Base-by-base conservation (phyloP, 2,797 vertebrate genomes). In the Pseudochromis fuscus region DNA sequence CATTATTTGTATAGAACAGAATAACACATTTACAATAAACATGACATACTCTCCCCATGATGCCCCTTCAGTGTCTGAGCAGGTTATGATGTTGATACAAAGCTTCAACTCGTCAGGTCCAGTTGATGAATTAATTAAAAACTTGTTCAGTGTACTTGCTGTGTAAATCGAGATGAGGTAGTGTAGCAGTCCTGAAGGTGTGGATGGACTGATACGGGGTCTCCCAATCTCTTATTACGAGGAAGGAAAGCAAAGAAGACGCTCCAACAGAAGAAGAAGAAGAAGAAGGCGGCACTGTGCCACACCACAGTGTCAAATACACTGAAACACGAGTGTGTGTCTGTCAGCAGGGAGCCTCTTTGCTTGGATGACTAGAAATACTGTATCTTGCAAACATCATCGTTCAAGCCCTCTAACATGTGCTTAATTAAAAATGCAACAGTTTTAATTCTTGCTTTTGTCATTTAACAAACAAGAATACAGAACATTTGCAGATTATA, bases 221-320 rank as follows among this genome's bases (percentile, higher is more conserved):
- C 66, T 46, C 45, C 49, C 4, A 53, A 31, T 84, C 76, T 87
- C 79, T 73, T 64, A 79, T 88, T 83, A 79, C 86, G 66, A 83
- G n/a, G n/a, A 76, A 85, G 62, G 50, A 52, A 51, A 75, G 60
- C 42, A 31, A 70, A 57, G 52, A 56, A 60, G 72, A 24, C 62
- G 72, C 63, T 71, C 56, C 76, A 52, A 42, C 42, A 53, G 33
- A 45, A 31, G 76, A 62, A 48, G 75, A 62, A 50, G 73, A 53
- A 55, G 53, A 40, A 44, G 56, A n/a, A n/a, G n/a, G n/a, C n/a
- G n/a, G n/a, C 73, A 25, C 72, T 60, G 56, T 72, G 49, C 24
- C 19, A 25, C 16, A 10, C 42, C 12, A 19, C 53, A 5, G 3
- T 75, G 73, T 69, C 15, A 9, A 75, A 57, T 63, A 72, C 33